Evolutionary conservation across 2,797 vertebrate genomes (phyloP), one percentile per base, ranked within the genome.

Genomic region (Danio aesculapii): DNA sequence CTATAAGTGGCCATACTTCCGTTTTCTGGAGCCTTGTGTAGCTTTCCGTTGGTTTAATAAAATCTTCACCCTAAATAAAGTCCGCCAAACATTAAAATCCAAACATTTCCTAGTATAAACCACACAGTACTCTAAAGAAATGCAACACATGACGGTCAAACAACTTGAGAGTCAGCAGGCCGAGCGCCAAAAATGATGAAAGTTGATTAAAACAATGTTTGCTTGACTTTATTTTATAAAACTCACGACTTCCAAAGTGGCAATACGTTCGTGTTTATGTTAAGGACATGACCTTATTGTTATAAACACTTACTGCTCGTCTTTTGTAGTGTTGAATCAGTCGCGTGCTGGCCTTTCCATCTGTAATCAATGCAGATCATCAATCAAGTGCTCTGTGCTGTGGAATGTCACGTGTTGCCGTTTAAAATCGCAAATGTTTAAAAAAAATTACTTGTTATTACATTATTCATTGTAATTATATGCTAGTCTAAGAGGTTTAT

Each of bases 1-100:
- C 64, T 70, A 39, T 78, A 2, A 30, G 69, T 70, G 17, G 79
- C 46, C 85, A 86, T 85, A 8, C 12, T 74, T 55, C 6, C 41
- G n/a, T 11, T 10, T 16, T 10, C 19, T 7, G 63, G 13, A 16
- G 12, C 11, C 16, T 6, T 47, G 50, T 12, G 17, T 30, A 16
- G 6, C 12, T 52, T 14, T 17, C 14, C 17, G 47, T 1, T 44
- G 44, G 5, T 43, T 49, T n/a, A 6, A 19, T 6, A 70, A 53
- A 43, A 62, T 12, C 9, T 10, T 43, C 53, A 21, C 41, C 12
- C 41, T 44, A 46, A 58, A 21, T 11, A 14, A 30, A 47, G 44
- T 8, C 0, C 41, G 16, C 0, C 10, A n/a, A 43, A 17, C 30
- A 50, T 53, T 70, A 12, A 43, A 43, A 17, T 6, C 12, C 19